Evolutionary conservation across 2,888 invertebrate genomes (phyloP), one percentile per base, ranked within the genome.

Genomic region (Thyatira batis): DNA sequence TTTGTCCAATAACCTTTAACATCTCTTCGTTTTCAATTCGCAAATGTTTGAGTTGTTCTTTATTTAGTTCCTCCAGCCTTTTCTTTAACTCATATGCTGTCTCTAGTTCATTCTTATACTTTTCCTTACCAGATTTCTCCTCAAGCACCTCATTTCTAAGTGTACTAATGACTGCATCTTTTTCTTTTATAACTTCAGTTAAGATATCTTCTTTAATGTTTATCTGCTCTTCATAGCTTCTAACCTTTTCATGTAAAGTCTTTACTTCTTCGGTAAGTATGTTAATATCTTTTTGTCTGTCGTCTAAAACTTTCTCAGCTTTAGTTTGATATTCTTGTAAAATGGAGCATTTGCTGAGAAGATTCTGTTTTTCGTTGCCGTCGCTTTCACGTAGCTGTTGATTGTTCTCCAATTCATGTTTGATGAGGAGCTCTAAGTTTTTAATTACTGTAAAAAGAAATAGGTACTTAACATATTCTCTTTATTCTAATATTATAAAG

Each of bases 1-100:
- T 78, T 50, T 83, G 78, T 53, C 77, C 84, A 27, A 82, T 58
- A 43, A 71, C 82, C 58, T 74, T 79, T 10, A 80, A 67, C 52
- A 87, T 65, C 39, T 82, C 77, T 53, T 84, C 82, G 48, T 88
- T 85, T 63, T 85, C 85, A 45, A 73, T 85, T 60, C 63, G 80
- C 50, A 87, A 62, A 9, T 58, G 73, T 62, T 69, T 74, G 52
- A 71, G 25, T 20, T 68, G 60, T 43, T 80, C 71, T 49, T 72
- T 69, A 46, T 69, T 69, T 43, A 68, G 51, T 43, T 74, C 64
- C 33, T 76, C 71, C 45, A 79, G 53, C 51, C 65, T 72, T 43
- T 71, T 67, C 55, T 63, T 73, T 50, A 84, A 60, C 21, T 69
- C 71, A 30, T 54, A 50, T 20, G 80, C 65, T 43, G 63, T 43